These are phyloP conservation scores for Erethizon dorsatum DNA, from an alignment of 2,797 vertebrate genomes.

Conservation along the genomic window DNA sequence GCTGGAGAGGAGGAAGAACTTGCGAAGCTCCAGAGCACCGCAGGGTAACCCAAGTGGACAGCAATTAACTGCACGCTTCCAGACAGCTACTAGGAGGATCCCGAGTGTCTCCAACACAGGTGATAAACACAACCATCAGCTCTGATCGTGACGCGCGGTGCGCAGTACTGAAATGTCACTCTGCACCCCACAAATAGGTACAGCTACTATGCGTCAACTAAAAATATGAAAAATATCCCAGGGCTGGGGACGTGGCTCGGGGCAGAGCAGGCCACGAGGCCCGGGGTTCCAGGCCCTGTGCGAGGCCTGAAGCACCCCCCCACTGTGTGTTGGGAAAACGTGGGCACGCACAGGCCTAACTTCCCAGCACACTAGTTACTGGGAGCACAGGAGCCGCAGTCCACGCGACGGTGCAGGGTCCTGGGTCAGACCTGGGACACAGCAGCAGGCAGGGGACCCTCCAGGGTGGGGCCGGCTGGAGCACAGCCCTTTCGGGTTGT, in stretches of 20 bases:
- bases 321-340: background rate
- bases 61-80: too few species aligned
- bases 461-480: background rate
- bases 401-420: background rate
- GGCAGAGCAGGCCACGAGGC: background rate
- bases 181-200: background rate
- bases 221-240: background rate
- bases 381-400: background rate
- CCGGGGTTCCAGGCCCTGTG: background rate
- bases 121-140: background rate
- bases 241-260: background rate
- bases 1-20: background rate
- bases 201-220: background rate
- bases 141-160: background rate
- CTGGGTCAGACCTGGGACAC: background rate
- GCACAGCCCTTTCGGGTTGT: background rate
- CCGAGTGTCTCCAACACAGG: background rate
- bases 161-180: background rate
- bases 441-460: background rate
- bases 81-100: background rate
- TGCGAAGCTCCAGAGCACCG: background rate
- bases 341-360: background rate
- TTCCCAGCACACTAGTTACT: background rate
- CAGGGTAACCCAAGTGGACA: background rate
- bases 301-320: background rate